A percentile compares a stretch with the other conserved stretches of the same genome.
Evolutionary conservation across 1,140 invertebrate genomes (phyloP).

Genomic region (Diabrotica virgifera): DNA sequence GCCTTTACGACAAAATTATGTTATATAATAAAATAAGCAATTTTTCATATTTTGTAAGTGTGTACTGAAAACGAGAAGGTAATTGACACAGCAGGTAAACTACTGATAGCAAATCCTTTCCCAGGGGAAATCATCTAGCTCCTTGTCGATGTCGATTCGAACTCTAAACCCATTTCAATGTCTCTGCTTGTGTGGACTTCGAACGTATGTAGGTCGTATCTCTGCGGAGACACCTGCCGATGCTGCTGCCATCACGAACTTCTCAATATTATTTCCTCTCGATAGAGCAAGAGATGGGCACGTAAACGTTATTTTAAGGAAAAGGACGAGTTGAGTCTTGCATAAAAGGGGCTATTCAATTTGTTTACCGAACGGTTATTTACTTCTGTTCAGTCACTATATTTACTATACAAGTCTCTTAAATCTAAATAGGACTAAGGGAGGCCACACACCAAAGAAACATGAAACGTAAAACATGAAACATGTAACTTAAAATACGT

Average conservation of each 20-base stretch:
- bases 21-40: background rate
- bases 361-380: too few species aligned
- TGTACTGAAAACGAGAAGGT: background rate
- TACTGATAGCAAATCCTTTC: background rate
- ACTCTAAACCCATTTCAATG: background rate
- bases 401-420: too few species aligned
- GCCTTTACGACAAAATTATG: background rate
- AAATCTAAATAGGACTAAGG: too few species aligned
- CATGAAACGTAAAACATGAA: too few species aligned
- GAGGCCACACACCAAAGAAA: too few species aligned
- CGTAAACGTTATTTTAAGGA: too few species aligned
- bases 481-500: too few species aligned
- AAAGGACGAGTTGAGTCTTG: too few species aligned
- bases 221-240: background rate
- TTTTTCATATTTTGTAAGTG: background rate
- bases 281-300: too few species aligned
- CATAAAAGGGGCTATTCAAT: too few species aligned
- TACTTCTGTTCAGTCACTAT: too few species aligned
- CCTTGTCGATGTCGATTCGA: background rate
- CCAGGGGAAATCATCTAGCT: background rate
- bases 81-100: conserved; percentile 1
- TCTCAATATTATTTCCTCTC: background rate
- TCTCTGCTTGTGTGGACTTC: background rate
- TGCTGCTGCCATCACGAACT: background rate
- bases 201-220: background rate